phyloP scores from a whole-genome alignment of 2,888 invertebrate genomes.

The Drepana falcataria region DNA sequence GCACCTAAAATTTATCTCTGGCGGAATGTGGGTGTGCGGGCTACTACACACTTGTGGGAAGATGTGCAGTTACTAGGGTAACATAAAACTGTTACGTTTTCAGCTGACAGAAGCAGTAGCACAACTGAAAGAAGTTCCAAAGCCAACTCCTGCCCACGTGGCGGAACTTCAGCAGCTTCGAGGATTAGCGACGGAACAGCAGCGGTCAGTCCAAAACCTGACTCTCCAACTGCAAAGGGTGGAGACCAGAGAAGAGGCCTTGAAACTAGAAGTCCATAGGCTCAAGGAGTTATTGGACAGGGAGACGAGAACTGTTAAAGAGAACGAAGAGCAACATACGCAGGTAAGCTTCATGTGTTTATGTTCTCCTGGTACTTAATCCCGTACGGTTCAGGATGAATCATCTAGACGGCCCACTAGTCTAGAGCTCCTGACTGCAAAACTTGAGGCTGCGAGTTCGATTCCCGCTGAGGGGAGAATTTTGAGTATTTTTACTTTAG shows the following conservation, averaged over 20 bases:
- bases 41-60: no score
- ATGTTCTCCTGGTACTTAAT: no score
- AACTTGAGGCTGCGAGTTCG: no score
- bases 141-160: conserved; percentile 46
- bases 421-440: no score
- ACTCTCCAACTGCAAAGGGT: conserved; percentile 70
- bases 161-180: conserved; percentile 61
- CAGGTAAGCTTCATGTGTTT: conserved; percentile 32
- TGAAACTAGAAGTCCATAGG: conserved; percentile 60
- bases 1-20: no score
- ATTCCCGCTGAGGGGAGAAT: no score
- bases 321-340: conserved; percentile 52
- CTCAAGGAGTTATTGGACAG: conserved; percentile 70
- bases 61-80: no score
- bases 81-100: background rate
- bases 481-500: no score
- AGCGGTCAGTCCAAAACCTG: conserved; percentile 75
- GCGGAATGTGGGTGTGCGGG: no score
- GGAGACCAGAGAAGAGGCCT: conserved; percentile 72
- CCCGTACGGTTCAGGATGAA: no score
- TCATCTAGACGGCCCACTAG: no score
- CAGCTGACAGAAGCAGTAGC: conserved; percentile 55
- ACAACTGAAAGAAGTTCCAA: conserved; percentile 38
- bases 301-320: conserved; percentile 56
- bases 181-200: conserved; percentile 79